These are phyloP conservation scores for Coelogynopora nodosa DNA, from an alignment of 2,888 invertebrate species.

Conservation along the genomic window DNA sequence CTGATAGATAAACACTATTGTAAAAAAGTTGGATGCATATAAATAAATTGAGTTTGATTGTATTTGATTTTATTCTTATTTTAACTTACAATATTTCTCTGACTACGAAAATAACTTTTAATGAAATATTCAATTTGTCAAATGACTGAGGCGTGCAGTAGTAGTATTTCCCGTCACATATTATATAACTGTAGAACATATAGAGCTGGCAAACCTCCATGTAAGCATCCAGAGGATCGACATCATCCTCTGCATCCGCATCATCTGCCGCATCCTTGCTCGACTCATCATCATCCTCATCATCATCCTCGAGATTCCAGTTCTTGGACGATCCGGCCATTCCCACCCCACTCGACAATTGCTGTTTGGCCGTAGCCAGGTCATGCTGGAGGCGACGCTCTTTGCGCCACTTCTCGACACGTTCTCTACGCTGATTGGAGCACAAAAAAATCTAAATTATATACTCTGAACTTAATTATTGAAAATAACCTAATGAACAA, in stretches of 20 bases:
- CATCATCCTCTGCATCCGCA: constrained; percentile 69
- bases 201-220: constrained; percentile 70
- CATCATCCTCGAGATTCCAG: constrained; percentile 91
- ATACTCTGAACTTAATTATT: no score
- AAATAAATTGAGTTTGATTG: no score
- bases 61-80: no score
- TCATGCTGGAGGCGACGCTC: constrained; percentile 83
- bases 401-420: constrained; percentile 91
- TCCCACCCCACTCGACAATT: constrained; percentile 49
- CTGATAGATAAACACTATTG: no score
- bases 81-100: no score
- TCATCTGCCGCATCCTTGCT: constrained; percentile 54
- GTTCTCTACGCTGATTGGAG: constrained; percentile 70
- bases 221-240: constrained; percentile 92
- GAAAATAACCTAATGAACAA: no score
- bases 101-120: no score
- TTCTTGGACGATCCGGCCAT: constrained; percentile 70
- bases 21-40: no score
- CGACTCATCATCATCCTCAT: constrained; percentile 51
- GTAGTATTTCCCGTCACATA: neutral
- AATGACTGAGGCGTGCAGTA: no score
- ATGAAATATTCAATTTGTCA: no score
- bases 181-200: neutral
- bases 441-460: no score
- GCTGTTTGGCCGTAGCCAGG: constrained; percentile 65